These are phyloP conservation scores for Hormaphis cornu DNA, from an alignment of 1,140 invertebrate genomes.

Conservation along the genomic window DNA sequence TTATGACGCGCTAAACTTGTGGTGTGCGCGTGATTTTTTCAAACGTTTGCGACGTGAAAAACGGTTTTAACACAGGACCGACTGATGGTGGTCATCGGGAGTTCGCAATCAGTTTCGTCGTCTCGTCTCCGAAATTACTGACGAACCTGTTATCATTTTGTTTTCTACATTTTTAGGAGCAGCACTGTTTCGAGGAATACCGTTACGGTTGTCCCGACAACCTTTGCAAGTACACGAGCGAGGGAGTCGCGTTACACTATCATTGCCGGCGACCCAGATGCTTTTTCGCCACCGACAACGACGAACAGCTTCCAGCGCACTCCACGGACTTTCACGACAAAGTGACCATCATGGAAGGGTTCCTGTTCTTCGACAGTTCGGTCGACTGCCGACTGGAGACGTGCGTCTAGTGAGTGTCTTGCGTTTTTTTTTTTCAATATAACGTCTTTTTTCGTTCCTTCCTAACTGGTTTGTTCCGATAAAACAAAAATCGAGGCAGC, in stretches of 20 bases:
- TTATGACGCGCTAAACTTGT: too few relatives aligned
- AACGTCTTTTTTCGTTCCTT: too few relatives aligned
- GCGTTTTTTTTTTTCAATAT: too few relatives aligned
- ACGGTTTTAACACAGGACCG: too few relatives aligned
- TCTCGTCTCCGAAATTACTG: too few relatives aligned
- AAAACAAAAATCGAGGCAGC: not conserved
- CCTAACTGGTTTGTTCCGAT: conserved; percentile 6
- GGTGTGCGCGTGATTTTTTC: too few relatives aligned
- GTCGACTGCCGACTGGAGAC: conserved; percentile 61
- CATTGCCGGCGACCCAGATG: conserved; percentile 69
- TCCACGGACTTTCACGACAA: conserved; percentile 75
- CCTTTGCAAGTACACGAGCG: conserved; percentile 48
- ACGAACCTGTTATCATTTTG: too few relatives aligned
- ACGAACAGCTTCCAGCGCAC: conserved; percentile 60
- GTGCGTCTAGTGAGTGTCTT: conserved; percentile 48
- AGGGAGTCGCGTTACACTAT: conserved; percentile 52
- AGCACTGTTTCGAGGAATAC: conserved; percentile 52
- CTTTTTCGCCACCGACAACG: conserved; percentile 57
- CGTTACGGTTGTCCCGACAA: conserved; percentile 56
- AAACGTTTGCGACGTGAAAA: too few relatives aligned
- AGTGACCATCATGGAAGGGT: conserved; percentile 69
- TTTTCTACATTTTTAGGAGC: conserved; percentile 45
- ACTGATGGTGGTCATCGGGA: too few relatives aligned
- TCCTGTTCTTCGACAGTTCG: conserved; percentile 68
- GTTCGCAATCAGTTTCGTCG: too few relatives aligned